These are phyloP conservation scores for Lepilemur septentrionalis DNA, from an alignment of 2,797 vertebrate genomes.

Conservation along the genomic window DNA sequence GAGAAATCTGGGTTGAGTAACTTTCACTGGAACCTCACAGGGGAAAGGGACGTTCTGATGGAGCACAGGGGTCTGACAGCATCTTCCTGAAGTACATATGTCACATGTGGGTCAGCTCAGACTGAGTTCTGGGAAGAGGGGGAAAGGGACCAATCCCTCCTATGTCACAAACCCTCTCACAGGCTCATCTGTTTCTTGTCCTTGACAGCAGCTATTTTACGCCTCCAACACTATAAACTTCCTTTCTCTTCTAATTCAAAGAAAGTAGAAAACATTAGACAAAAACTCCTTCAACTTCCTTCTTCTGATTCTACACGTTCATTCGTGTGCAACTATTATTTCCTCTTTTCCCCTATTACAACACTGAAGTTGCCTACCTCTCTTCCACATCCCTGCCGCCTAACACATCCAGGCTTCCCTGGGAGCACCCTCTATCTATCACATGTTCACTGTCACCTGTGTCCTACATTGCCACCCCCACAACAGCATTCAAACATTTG, in stretches of 20 bases:
- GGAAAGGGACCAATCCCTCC: accelerated
- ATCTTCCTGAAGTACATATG: accelerated
- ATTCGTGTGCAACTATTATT: not conserved
- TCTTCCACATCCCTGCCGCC: not conserved
- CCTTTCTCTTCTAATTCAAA: not conserved
- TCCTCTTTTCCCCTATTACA: not conserved
- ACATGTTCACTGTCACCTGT: not conserved
- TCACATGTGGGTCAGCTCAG: not conserved
- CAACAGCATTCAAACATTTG: not conserved
- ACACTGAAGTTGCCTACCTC: accelerated
- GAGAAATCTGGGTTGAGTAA: not conserved
- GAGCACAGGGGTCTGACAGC: not conserved
- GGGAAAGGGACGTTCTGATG: not conserved
- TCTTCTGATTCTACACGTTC: no score
- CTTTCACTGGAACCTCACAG: not conserved
- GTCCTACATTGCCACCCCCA: not conserved
- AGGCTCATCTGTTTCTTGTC: not conserved
- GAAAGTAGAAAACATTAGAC: not conserved
- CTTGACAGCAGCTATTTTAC: not conserved
- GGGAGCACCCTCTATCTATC: not conserved
- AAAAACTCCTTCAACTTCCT: not conserved
- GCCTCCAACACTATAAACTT: not conserved
- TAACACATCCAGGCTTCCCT: not conserved
- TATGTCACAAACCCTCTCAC: not conserved
- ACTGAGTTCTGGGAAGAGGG: not conserved